Evolutionary conservation across 2,113 vertebrate genomes (phyloP), one percentile per base, ranked within the genome.

Genomic region (Rissa tridactyla): DNA sequence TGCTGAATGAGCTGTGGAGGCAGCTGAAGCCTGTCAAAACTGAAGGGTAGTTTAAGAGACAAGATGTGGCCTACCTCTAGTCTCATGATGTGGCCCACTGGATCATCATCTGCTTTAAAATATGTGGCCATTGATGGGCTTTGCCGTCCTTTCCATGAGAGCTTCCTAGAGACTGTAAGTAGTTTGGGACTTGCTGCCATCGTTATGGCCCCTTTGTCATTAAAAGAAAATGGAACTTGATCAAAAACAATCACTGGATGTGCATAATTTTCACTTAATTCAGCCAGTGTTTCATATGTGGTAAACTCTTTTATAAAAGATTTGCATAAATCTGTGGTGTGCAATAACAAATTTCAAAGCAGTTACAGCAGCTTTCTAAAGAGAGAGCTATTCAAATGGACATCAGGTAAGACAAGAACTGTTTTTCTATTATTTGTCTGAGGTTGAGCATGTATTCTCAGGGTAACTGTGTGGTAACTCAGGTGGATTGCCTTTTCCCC

Each of bases 11-110:
- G 44, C 65, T 52, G 36, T 34, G 42, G 27, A 22, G 34, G n/a
- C 36, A 72, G 40, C 38, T 51, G 19, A 68, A 42, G 12, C 27
- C 60, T 60, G 13, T 23, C 21, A 27, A 9, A 30, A 57, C 19
- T 18, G 40, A 70, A 47, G 25, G 9, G 17, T 55, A 6, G 32
- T 29, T 36, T 30, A 55, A 62, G 27, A n/a, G 34, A 18, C 21
- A 26, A 52, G 57, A 32, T 6, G 2, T 5, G 3, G 17, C 26
- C 30, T 55, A 6, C 5, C 4, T 60, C 15, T 60, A 0, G 23
- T 34, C 6, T 26, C 8, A 16, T 49, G 9, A 13, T 68, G 34
- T 61, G 54, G 22, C 11, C 23, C 36, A 6, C 15, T 65, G 77
- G 14, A 38, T 88, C 54, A 65, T 68, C 49, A 62, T 68, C 11